Evolutionary conservation across 1,140 invertebrate species (phyloP).

Genomic region (Nixonia krombeini): DNA sequence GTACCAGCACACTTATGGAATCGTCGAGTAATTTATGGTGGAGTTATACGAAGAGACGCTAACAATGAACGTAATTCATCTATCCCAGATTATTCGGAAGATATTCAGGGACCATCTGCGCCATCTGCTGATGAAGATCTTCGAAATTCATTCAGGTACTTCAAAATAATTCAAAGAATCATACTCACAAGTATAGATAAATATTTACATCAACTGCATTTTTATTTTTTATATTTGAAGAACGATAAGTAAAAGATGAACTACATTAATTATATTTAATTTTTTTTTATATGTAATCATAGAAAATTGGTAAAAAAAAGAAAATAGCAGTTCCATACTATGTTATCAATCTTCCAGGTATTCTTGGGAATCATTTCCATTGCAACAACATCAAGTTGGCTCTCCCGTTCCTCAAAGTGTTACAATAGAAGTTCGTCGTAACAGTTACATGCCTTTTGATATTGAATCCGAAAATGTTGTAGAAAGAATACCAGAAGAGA

Average conservation of each 20-base stretch:
- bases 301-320: too few relatives aligned
- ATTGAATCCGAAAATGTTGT: constrained; percentile 31
- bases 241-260: too few relatives aligned
- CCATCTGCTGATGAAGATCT: constrained; percentile 11
- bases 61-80: constrained; percentile 10
- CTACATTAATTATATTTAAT: too few relatives aligned
- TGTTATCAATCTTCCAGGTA: constrained; percentile 11
- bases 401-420: constrained; percentile 28
- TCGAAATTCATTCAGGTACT: constrained; percentile 16
- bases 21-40: constrained; percentile 32
- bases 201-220: neutral
- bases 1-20: constrained; percentile 43
- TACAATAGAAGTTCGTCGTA: constrained; percentile 48
- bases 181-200: too few relatives aligned
- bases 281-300: too few relatives aligned
- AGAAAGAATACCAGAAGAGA: constrained; percentile 37
- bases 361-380: constrained; percentile 6
- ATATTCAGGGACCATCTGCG: constrained; percentile 2
- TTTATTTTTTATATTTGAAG: too few relatives aligned
- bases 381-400: constrained; percentile 1
- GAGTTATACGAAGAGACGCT: constrained; percentile 8
- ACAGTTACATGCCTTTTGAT: constrained; percentile 44
- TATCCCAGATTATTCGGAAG: neutral
- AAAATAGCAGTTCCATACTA: neutral
- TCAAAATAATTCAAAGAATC: neutral